Evolutionary conservation across 2,113 vertebrate species (phyloP).

Genomic region (Macquaria australasica): DNA sequence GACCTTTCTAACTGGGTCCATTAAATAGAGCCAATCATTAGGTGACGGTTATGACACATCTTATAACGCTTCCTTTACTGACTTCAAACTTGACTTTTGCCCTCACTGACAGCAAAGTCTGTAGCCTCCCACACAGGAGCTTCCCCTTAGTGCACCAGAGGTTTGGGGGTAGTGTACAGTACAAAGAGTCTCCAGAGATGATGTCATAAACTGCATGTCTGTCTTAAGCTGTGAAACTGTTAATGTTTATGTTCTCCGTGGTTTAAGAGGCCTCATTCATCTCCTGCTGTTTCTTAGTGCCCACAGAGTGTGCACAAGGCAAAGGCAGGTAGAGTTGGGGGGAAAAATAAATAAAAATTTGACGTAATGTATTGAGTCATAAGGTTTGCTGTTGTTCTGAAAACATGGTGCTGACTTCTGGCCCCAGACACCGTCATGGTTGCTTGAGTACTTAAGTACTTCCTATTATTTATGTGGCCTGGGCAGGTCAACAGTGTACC

Average conservation of each 20-base stretch:
- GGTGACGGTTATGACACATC: conserved; percentile 12
- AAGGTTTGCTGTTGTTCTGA: conserved; percentile 72
- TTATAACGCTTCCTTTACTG: conserved; percentile 30
- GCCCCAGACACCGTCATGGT: conserved; percentile 60
- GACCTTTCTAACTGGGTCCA: conserved; percentile 2
- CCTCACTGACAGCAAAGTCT: conserved; percentile 29
- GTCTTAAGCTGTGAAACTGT: conserved; percentile 56
- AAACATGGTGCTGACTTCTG: conserved; percentile 72
- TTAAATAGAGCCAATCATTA: conserved; percentile 19
- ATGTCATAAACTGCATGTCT: conserved; percentile 57
- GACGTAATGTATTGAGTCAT: conserved; percentile 61
- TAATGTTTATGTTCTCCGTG: conserved; percentile 64
- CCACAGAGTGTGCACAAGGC: conserved; percentile 48
- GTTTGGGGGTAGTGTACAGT: conserved; percentile 22
- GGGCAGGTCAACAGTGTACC: conserved; percentile 58
- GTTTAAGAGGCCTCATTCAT: conserved; percentile 68
- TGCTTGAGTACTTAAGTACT: conserved; percentile 76
- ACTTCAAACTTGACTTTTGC: conserved; percentile 27
- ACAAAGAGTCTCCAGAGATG: conserved; percentile 51
- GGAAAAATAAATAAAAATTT: conserved; percentile 57
- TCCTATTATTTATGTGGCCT: conserved; percentile 67
- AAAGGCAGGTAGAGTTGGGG: conserved; percentile 44
- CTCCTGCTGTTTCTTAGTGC: conserved; percentile 43
- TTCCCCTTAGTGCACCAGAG: conserved; percentile 29
- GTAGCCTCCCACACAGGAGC: conserved; percentile 6